Evolutionary conservation across 2,113 vertebrate species (phyloP), one percentile per base, ranked within the genome.

Genomic region (Mirza zaza): DNA sequence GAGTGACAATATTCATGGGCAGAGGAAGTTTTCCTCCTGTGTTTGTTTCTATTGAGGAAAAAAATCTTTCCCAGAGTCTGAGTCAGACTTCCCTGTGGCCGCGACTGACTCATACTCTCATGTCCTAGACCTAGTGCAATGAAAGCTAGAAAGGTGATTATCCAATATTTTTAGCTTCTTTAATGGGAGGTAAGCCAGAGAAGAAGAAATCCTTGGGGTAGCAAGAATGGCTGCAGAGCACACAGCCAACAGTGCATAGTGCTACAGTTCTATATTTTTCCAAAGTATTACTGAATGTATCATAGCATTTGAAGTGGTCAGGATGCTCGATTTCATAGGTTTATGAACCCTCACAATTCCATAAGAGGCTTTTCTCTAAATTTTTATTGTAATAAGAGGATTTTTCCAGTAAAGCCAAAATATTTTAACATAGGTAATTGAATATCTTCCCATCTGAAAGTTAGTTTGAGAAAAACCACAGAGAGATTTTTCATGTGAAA

Each of bases 101-200:
- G 52, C 36, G 67, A 39, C 39, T 96, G 90, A 88, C 55, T 95
- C 83, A 93, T 17, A 55, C 65, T 77, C 84, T 65, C 17, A 8
- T 18, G 18, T 90, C 63, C 70, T 87, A 48, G 12, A 36, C 63
- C 70, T 87, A 48, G 12, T 42, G 55, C 67, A 90, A 9, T 32
- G 76, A 68, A 77, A 91, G 14, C 45, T 29, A 42, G 36, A n/a
- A 29, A 86, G 52, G 45, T 82, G 65, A 86, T 85, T 61, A 67
- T 71, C 42, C 27, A 55, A 3, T 96, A 95, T 93, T 59, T 96
- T 93, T 91, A 91, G 45, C 82, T 81, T 34, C 80, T 94, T 4
- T 84, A n/a, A 75, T 67, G 59, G 63, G 57, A 87, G 59, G 29
- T 20, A 90, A 59, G 18, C 13, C 21, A 94, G 42, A 6, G 36